Percentiles rank a stretch among this genome's conserved stretches.
These are phyloP conservation scores for Hemichromis elongatus DNA, from an alignment of 2,113 vertebrate genomes.

Conservation along the genomic window DNA sequence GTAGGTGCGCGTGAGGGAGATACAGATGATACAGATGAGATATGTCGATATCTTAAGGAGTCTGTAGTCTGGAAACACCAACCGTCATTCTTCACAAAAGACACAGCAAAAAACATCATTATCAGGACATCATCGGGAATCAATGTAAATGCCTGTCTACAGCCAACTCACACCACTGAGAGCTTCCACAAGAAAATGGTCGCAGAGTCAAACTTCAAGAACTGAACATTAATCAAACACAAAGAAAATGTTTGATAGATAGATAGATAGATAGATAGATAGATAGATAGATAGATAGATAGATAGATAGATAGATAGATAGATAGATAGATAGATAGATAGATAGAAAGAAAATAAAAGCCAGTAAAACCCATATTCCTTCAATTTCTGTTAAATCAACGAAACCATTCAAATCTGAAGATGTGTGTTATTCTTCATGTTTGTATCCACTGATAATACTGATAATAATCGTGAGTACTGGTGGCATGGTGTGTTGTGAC, in stretches of 20 bases:
- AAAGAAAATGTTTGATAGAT: conserved; percentile 42
- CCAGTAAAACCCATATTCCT: conserved; percentile 58
- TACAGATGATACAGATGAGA: conserved; percentile 41
- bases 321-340: conserved; percentile 27
- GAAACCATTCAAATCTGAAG: conserved; percentile 59
- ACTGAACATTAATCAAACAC: conserved; percentile 43
- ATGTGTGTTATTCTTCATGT: conserved; percentile 49
- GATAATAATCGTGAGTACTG: conserved; percentile 50
- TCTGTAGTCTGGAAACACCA: conserved; percentile 39
- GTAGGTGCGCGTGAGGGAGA: conserved; percentile 38
- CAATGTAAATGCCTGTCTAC: conserved; percentile 53
- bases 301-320: conserved; percentile 42
- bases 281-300: conserved; percentile 32
- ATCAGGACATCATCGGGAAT: conserved; percentile 56
- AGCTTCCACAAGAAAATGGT: conserved; percentile 63
- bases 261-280: conserved; percentile 29
- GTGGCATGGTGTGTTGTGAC: conserved; percentile 40
- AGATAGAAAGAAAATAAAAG: conserved; percentile 59
- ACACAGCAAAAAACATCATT: conserved; percentile 58
- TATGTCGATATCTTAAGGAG: conserved; percentile 9
- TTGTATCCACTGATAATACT: conserved; percentile 65
- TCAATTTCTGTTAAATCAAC: conserved; percentile 53
- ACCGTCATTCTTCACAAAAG: conserved; percentile 59
- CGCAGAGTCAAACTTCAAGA: conserved; percentile 50
- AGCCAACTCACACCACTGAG: conserved; percentile 68